A percentile compares a stretch with the other conserved stretches of the same genome.
Conservation (phyloP, 2,888 invertebrate species). For the Augiades crinisus region DNA sequence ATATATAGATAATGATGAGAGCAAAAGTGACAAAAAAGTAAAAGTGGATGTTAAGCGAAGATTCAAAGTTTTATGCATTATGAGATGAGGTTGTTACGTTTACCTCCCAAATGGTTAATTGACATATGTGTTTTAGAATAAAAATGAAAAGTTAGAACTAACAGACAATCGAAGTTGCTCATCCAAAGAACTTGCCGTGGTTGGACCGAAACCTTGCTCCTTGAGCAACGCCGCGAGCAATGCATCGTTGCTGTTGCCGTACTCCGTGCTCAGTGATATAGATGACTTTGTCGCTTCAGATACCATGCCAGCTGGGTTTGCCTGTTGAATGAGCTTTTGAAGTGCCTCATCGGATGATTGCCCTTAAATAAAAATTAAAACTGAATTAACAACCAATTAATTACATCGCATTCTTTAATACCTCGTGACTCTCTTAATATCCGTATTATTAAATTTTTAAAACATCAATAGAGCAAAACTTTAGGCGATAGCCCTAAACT, state of each 20-base stretch:
- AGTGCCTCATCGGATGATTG: constrained; percentile 72
- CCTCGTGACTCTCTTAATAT: too few species aligned
- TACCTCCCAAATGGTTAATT: constrained; percentile 13
- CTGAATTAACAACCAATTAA: neutral
- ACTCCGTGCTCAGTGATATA: constrained; percentile 73
- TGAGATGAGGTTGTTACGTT: constrained; percentile 26
- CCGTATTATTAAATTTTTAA: too few species aligned
- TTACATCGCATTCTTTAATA: neutral
- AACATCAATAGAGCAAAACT: too few species aligned
- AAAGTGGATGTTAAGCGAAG: constrained; percentile 25
- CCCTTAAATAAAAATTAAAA: constrained; percentile 46
- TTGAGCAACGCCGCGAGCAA: constrained; percentile 86
- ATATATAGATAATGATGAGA: constrained; percentile 17
- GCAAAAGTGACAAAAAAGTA: constrained; percentile 24
- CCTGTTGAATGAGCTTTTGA: constrained; percentile 61
- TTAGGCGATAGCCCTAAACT: too few species aligned
- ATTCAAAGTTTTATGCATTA: constrained; percentile 22
- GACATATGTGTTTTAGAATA: neutral
- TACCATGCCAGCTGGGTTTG: constrained; percentile 59
- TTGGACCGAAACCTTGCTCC: constrained; percentile 87
- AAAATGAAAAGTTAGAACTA: constrained; percentile 53
- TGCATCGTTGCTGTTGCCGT: constrained; percentile 85
- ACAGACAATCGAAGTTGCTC: constrained; percentile 81
- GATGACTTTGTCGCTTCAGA: constrained; percentile 69
- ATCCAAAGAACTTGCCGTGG: constrained; percentile 83